Conservation (phyloP, 2,888 invertebrate species). For the Drosophila infuscata region DNA sequence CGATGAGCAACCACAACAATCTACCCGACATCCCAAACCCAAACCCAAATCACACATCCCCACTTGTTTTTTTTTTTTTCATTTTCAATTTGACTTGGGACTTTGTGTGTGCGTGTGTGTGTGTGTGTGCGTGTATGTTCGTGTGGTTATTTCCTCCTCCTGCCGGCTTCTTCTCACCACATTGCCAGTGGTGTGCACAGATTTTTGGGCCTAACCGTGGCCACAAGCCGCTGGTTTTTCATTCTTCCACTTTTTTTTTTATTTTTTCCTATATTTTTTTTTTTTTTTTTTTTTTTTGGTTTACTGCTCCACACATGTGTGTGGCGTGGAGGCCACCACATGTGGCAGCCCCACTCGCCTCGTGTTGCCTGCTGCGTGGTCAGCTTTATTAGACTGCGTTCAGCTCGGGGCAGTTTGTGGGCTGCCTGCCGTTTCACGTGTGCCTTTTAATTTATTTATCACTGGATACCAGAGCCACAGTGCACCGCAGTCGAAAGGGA, state of each 20-base stretch:
- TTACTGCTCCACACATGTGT: slow-evolving; percentile 19
- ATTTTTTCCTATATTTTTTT: slow-evolving; percentile 15
- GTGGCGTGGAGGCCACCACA: slow-evolving; percentile 43
- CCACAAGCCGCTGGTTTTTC: slow-evolving; percentile 53
- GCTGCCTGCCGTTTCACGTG: slow-evolving; percentile 71
- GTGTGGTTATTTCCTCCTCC: slow-evolving; percentile 18
- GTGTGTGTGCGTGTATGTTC: background rate
- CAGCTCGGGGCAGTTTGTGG: slow-evolving; percentile 53
- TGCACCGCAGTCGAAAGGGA: slow-evolving; percentile 19
- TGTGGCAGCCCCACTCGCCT: slow-evolving; percentile 6
- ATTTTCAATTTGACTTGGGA: slow-evolving; percentile 49
- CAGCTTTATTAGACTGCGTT: slow-evolving; percentile 73
- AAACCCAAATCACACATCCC: background rate
- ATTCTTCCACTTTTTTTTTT: background rate
- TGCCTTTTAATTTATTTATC: slow-evolving; percentile 78
- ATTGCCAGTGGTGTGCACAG: slow-evolving; percentile 17
- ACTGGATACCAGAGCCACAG: slow-evolving; percentile 30
- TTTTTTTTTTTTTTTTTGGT: slow-evolving; percentile 21
- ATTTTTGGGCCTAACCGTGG: slow-evolving; percentile 38
- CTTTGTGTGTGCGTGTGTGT: slow-evolving; percentile 16
- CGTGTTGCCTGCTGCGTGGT: slow-evolving; percentile 39
- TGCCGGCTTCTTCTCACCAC: background rate
- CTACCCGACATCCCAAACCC: background rate
- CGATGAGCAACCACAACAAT: slow-evolving; percentile 2
- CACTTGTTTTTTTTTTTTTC: background rate